Conservation (phyloP, 1,140 invertebrate species). For the Zaprionus inermis region DNA sequence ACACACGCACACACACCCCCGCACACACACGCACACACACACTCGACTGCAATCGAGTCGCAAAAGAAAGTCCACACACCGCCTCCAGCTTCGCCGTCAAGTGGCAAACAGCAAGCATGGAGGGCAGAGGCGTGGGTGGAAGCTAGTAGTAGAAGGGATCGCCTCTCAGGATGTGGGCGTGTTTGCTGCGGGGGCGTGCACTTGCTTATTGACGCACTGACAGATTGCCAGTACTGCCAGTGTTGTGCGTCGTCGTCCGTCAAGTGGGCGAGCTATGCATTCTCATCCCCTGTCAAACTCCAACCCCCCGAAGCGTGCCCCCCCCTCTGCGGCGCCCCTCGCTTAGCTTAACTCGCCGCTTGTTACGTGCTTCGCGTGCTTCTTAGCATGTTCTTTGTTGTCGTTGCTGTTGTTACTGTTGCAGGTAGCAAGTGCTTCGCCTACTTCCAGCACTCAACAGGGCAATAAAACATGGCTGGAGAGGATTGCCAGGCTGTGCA, state of each 20-base stretch:
- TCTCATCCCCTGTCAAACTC: background rate
- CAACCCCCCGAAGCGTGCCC: background rate
- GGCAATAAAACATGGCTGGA: background rate
- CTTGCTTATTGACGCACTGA: conserved; percentile 2
- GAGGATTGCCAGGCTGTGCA: background rate
- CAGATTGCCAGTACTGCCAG: conserved; percentile 6
- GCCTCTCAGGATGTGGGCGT: background rate
- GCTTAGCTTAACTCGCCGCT: background rate
- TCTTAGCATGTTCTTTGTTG: conserved; percentile 5
- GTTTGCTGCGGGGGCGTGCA: conserved; percentile 5
- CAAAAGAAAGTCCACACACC: conserved; percentile 39
- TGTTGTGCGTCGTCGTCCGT: background rate
- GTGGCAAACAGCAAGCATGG: background rate
- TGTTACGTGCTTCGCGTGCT: conserved; percentile 6
- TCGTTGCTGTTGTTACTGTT: background rate
- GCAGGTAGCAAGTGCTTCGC: conserved; percentile 5
- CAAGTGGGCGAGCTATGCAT: conserved; percentile 19
- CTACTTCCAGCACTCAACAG: background rate
- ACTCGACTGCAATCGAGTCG: conserved; percentile 18
- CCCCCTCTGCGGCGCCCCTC: no score
- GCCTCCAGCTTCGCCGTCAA: background rate
- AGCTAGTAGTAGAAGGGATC: background rate
- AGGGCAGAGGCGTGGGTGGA: background rate
- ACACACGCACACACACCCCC: conserved; percentile 17
- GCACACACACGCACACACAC: conserved; percentile 9